phyloP scores from a whole-genome alignment of 92 coral and sea anemone species.

The Parazoanthus darwini region DNA sequence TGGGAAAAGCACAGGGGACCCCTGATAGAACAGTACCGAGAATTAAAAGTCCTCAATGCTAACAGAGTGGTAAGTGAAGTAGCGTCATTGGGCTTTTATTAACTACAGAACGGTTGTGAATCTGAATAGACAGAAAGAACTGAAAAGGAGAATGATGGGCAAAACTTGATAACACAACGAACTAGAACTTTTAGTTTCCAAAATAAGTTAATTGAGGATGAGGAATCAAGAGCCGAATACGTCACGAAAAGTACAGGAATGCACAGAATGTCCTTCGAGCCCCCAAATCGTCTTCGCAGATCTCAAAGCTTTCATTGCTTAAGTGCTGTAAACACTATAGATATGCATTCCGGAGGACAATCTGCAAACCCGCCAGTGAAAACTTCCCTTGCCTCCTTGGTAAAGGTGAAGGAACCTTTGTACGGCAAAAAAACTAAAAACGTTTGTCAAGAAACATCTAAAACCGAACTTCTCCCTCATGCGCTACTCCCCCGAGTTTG shows the following conservation, averaged over 20 bases:
- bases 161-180: neutral
- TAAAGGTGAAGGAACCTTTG: neutral
- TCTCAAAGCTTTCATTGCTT: neutral
- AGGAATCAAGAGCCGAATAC: neutral
- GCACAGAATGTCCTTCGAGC: neutral
- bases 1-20: constrained; percentile 97
- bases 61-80: constrained; percentile 86
- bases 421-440: neutral
- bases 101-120: neutral
- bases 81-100: neutral
- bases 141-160: too few species aligned
- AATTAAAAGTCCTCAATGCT: constrained; percentile 86
- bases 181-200: neutral
- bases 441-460: neutral
- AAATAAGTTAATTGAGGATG: neutral
- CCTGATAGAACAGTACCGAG: constrained; percentile 90
- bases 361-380: neutral
- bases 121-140: neutral
- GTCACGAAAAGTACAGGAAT: neutral
- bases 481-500: too few species aligned
- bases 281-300: neutral
- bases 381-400: neutral
- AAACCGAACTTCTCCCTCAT: neutral
- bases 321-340: neutral
- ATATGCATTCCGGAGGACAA: neutral